phyloP scores from a whole-genome alignment of 2,113 vertebrate genomes.

The Periophthalmodon schlosseri region DNA sequence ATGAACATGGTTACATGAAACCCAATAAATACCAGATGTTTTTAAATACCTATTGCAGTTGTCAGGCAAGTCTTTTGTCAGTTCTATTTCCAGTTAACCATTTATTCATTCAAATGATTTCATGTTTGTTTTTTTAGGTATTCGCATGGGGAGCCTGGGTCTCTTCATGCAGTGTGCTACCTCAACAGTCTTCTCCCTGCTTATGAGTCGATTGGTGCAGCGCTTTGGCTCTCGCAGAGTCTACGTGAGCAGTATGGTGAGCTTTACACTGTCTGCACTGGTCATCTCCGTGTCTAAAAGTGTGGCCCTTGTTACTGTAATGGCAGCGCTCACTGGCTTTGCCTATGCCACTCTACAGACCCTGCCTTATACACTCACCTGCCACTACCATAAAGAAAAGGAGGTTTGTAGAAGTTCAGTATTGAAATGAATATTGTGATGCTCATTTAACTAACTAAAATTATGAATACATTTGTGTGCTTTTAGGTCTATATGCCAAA shows the following conservation, averaged over 20 bases:
- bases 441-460: not conserved
- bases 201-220: conserved; percentile 76
- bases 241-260: conserved; percentile 80
- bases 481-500: conserved; percentile 78
- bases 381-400: conserved; percentile 81
- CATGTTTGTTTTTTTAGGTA: conserved; percentile 49
- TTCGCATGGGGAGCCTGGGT: conserved; percentile 82
- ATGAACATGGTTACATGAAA: not conserved
- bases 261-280: conserved; percentile 75
- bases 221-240: conserved; percentile 73
- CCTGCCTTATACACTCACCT: conserved; percentile 81
- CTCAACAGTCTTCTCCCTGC: conserved; percentile 80
- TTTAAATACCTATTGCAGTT: not conserved
- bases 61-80: not conserved
- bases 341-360: conserved; percentile 81
- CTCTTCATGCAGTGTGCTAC: conserved; percentile 82
- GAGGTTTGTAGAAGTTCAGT: conserved; percentile 56
- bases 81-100: no score
- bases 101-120: not conserved
- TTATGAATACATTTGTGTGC: not conserved
- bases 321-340: conserved; percentile 80
- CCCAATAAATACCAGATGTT: not conserved
- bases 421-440: not conserved
- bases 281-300: conserved; percentile 78
- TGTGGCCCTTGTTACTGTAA: conserved; percentile 72